Evolutionary conservation across 2,113 vertebrate genomes (phyloP), one percentile per base, ranked within the genome.

Genomic region (Callaeas wilsoni): DNA sequence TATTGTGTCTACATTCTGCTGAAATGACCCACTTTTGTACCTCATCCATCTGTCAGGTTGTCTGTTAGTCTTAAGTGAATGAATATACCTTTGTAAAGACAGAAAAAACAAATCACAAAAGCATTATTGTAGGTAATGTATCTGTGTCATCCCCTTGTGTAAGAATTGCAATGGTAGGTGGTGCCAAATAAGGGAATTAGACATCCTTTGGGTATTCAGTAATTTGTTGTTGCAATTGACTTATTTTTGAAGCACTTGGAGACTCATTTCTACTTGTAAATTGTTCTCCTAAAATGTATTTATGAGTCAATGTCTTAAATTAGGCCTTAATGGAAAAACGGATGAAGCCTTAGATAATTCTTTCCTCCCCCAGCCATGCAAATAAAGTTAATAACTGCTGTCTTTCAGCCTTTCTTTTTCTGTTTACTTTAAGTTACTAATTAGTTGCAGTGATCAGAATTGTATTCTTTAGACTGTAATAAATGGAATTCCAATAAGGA

Each of bases 311-410:
- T 86, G 79, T 60, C 75, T 92, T 92, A 92, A 94, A 93, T 93
- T 96, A 94, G 71, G 26, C 33, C 55, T 87, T 96, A 86, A 82
- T 90, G 78, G 90, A 94, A 97, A 97, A 92, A 96, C 92, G 53
- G 65, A 77, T 92, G 77, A 80, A 93, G 50, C 16, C 63, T 93
- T 91, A 94, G 92, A 78, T 84, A 96, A 97, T 95, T 95, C 44
- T 95, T 97, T 95, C 92, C 82, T 95, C 22, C 56, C 22, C 57
- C 56, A 91, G 41, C 46, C 47, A 69, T 59, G 47, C 22, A 94
- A 94, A 94, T 78, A 57, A 80, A 93, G 59, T 92, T 92, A 88
- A 18, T 55, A 87, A 91, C 27, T 44, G 53, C 49, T 53, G 80
- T 75, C 67, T 96, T 95, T 65, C 68, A 84, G 87, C 12, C 41